phyloP scores from a whole-genome alignment of 2,888 invertebrate genomes.

The Sphaerophoria taeniata region DNA sequence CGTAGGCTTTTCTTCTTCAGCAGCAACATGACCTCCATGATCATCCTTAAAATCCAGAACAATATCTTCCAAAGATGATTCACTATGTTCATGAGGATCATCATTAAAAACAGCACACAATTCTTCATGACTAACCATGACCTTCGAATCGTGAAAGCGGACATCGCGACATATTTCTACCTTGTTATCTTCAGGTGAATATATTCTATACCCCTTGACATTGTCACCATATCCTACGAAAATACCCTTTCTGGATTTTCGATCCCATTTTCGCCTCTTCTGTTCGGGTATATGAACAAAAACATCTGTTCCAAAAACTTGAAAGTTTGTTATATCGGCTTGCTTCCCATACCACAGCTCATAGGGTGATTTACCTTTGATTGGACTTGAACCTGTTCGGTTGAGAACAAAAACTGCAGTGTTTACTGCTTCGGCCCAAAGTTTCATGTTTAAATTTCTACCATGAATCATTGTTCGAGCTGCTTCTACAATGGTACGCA shows the following conservation, averaged over 20 bases:
- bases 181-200: constrained; percentile 44
- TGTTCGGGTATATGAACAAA: no score
- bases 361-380: constrained; percentile 75
- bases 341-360: constrained; percentile 75
- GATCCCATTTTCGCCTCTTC: no score
- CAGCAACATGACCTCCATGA: constrained; percentile 21
- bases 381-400: constrained; percentile 75
- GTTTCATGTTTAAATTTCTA: constrained; percentile 73
- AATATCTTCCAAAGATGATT: constrained; percentile 4
- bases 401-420: constrained; percentile 79
- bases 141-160: constrained; percentile 40
- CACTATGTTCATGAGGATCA: constrained; percentile 4
- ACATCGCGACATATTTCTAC: constrained; percentile 59
- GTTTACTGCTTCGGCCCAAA: constrained; percentile 81
- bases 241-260: constrained; percentile 75
- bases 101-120: constrained; percentile 9
- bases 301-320: constrained; percentile 79
- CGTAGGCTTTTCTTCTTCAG: constrained; percentile 11
- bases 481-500: constrained; percentile 78
- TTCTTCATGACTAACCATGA: constrained; percentile 20
- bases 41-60: background rate
- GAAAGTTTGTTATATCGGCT: constrained; percentile 51
- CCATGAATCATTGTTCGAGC: constrained; percentile 75
- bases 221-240: constrained; percentile 78
- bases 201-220: constrained; percentile 77